Conservation (phyloP, 2,797 vertebrate species). For the Sardinella longiceps region DNA sequence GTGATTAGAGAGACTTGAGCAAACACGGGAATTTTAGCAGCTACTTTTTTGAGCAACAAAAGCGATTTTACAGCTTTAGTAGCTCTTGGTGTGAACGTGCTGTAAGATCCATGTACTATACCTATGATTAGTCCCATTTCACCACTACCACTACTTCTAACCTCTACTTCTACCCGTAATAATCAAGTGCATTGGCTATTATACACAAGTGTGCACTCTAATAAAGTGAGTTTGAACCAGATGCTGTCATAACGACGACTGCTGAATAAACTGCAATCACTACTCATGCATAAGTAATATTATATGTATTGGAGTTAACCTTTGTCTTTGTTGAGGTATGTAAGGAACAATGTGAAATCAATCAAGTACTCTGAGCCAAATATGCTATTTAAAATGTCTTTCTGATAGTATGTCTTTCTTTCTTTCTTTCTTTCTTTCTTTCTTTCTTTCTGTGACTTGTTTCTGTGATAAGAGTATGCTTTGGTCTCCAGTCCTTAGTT, state of each 20-base stretch:
- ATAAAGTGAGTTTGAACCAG: background rate
- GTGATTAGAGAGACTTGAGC: too few relatives aligned
- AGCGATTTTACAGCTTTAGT: too few relatives aligned
- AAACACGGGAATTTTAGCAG: too few relatives aligned
- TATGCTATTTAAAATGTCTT: background rate
- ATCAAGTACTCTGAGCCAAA: background rate
- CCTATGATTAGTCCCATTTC: background rate
- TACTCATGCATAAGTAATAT: background rate
- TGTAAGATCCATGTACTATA: too few relatives aligned
- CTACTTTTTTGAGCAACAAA: too few relatives aligned
- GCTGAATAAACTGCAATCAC: background rate
- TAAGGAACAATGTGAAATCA: background rate
- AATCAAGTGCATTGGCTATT: background rate
- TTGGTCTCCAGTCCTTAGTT: background rate
- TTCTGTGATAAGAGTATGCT: background rate
- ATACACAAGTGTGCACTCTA: background rate
- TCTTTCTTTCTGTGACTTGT: background rate
- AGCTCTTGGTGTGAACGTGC: too few relatives aligned
- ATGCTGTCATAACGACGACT: background rate
- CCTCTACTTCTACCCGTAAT: too few relatives aligned
- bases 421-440: background rate
- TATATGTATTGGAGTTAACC: background rate
- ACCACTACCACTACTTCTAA: too few relatives aligned
- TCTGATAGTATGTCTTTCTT: background rate
- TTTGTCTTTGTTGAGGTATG: background rate